Percentiles rank a stretch among this genome's conserved stretches.
Evolutionary conservation across 2,888 invertebrate species (phyloP).

Genomic region (Tinea trinotella): DNA sequence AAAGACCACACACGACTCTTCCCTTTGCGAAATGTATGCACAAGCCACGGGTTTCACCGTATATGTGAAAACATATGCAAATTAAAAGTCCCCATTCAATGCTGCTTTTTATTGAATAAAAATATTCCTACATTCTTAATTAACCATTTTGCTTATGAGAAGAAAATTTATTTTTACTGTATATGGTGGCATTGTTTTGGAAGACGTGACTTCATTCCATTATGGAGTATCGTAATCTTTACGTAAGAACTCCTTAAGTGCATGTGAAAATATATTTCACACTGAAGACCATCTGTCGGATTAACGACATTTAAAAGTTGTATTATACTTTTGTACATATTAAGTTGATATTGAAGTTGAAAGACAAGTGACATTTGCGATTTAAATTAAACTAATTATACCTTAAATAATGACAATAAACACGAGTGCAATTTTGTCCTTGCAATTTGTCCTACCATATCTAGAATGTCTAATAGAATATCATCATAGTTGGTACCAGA

Average conservation of each 20-base stretch:
- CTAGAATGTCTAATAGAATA: background rate
- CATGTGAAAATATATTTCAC: constrained; percentile 4
- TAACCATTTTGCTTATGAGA: background rate
- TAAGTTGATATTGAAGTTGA: background rate
- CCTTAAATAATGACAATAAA: too few species aligned
- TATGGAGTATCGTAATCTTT: background rate
- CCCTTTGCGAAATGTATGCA: constrained; percentile 13
- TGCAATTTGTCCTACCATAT: background rate
- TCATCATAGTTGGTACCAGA: background rate
- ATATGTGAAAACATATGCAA: constrained; percentile 10
- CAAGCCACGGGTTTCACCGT: background rate
- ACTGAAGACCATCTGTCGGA: background rate
- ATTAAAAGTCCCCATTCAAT: background rate
- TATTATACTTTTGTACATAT: background rate
- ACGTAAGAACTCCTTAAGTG: constrained; percentile 1
- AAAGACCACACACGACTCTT: constrained; percentile 19
- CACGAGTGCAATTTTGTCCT: too few species aligned
- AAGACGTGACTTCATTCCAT: constrained; percentile 16
- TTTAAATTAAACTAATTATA: too few species aligned
- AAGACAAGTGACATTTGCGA: too few species aligned
- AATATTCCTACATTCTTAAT: background rate
- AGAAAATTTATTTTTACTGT: constrained; percentile 11
- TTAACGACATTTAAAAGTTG: constrained; percentile 1
- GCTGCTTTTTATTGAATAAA: constrained; percentile 2
- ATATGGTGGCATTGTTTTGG: constrained; percentile 14